phyloP scores from a whole-genome alignment of 1,140 invertebrate genomes.

The Charaxes varanes region DNA sequence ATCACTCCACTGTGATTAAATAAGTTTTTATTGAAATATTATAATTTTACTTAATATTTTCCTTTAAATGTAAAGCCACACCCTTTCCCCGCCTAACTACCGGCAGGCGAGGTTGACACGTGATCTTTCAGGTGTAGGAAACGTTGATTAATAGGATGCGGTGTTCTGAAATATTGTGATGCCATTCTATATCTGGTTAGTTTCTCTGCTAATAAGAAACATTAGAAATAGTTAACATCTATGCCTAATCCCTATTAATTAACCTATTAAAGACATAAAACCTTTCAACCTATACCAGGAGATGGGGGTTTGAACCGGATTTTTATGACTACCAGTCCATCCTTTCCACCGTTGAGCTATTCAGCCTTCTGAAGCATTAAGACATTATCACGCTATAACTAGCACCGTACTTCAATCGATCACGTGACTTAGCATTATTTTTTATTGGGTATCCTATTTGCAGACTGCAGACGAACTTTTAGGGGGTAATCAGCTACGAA shows the following conservation, averaged over 20 bases:
- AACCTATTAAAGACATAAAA: too few relatives aligned
- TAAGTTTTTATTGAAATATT: too few relatives aligned
- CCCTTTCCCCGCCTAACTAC: too few relatives aligned
- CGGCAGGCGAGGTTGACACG: constrained; percentile 30
- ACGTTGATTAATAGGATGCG: constrained; percentile 47
- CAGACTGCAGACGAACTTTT: constrained; percentile 21
- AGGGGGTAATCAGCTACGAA: constrained; percentile 26
- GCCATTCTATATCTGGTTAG: constrained; percentile 11
- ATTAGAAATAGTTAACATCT: too few relatives aligned
- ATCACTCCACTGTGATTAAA: too few relatives aligned
- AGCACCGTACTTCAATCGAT: neutral
- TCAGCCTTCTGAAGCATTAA: neutral
- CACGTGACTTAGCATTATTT: constrained; percentile 5
- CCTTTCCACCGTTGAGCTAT: neutral
- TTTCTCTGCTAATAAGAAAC: constrained; percentile 1
- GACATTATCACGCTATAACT: neutral
- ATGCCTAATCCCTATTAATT: too few relatives aligned
- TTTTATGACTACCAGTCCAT: neutral
- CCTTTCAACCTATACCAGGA: too few relatives aligned
- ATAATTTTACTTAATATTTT: too few relatives aligned
- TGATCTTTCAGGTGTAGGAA: constrained; percentile 58
- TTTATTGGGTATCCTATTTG: constrained; percentile 12
- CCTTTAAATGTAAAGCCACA: too few relatives aligned
- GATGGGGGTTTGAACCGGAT: too few relatives aligned
- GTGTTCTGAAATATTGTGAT: constrained; percentile 45